Base-by-base conservation (phyloP, 2,888 invertebrate genomes). In the Platerodrilus igneus region DNA sequence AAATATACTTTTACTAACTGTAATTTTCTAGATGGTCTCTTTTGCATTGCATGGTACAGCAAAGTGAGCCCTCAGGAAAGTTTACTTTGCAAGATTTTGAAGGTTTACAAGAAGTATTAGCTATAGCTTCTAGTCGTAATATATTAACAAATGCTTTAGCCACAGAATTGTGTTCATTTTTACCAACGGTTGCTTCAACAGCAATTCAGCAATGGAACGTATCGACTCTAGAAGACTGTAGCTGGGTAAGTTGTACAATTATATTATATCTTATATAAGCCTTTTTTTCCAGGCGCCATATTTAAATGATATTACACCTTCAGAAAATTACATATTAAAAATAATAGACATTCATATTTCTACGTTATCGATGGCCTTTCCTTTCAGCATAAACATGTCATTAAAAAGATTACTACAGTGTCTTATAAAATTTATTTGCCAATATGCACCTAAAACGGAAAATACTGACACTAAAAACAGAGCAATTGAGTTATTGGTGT, bases 281-380 rank as follows among this genome's bases (percentile, higher is more conserved):
- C 11, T 3, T 14, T 33, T 30, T 3, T 60, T 63, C 21, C 68
- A 85, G 85, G 76, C 77, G 18, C 78, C 80, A 11, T 86, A 81
- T 67, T 75, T 81, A 20, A 78, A 79, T 46, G 87, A 90, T 60
- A 79, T 86, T 20, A 83, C 90, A 48, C 89, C 90, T 8, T 82
- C 85, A 0, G 90, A 91, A 62, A 87, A 83, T 55, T 88, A 86
- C 50, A 78, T 89, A 2, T 72, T 87, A n/a, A 79, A 80, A 35
- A 78, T 89, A 3, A 78, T 88, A 19, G 77, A 74, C 47, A 75
- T 78, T 15, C 83, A 84, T 57, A 71, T 81, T 36, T 74, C 75
- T 25, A 77, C 78, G 1, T 65, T 84, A 8, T 81, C 83, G 6
- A 73, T 77, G 54, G 73, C 75, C 53, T 67, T 71, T 25, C 66